Base-by-base conservation (phyloP, 1,140 invertebrate species). In the Aphaenogaster ashmeadi region DNA sequence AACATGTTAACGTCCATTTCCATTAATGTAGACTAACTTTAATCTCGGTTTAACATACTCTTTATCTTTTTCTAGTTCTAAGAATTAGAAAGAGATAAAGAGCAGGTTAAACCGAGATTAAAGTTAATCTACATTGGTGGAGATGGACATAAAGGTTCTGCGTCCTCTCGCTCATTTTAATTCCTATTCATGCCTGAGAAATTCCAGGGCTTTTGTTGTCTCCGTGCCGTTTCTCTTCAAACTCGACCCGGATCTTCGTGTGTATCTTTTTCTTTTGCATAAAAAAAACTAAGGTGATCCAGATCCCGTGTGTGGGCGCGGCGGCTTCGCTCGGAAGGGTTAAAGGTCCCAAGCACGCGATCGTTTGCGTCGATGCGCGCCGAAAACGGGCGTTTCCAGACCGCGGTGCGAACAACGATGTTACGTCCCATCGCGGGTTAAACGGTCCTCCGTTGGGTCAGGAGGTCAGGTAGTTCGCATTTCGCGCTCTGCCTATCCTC, bases 261-360 rank as follows among this genome's bases (percentile, higher is more conserved):
- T 54, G 15, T 54, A 50, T 80, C 41, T 52, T 38, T 27, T 27
- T 27, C 33, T 9, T 21, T 11, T 6, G 15, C 62, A 7, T 27
- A 80, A 66, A 36, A 80, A 80, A 36, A 36, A 62, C 13, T 38
- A 67, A 80, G 7, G 18, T 50, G 77, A 80, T 80, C 36, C 62
- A 67, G n/a, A 67, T 80, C n/a, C 47, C 36, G 47, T 66, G 27
- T 1, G 4, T 27, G 44, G 27, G 44, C 18, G 47, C 60, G 60
- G 15, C 38, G 8, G 78, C 13, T 41, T 56, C 36, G 50, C 50
- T 56, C 21, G 78, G 1, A 41, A 56, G 47, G 64, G 36, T 69
- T 41, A 69, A 81, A 69, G 47, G 33, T 67, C 3, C 18, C 9
- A 27, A 81, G 56, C n/a, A 13, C 8, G 50, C 78, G 62, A 81